These are phyloP conservation scores for Bagarius yarrelli DNA, from an alignment of 2,113 vertebrate genomes.

Conservation along the genomic window DNA sequence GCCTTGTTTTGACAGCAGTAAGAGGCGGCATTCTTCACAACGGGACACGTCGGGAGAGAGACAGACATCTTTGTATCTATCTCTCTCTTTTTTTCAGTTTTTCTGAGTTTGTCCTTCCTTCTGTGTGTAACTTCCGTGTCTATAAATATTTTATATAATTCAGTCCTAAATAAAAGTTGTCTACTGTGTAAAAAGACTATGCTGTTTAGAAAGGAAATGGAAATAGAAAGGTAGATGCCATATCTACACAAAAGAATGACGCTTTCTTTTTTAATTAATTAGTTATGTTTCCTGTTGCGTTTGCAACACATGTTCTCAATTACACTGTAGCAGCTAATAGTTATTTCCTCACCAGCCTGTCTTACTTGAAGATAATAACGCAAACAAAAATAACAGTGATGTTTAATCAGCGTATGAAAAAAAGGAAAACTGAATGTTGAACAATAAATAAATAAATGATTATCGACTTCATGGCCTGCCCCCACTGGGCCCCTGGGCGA, in stretches of 20 bases:
- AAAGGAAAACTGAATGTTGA: background rate
- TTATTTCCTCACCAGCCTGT: background rate
- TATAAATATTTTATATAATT: constrained; percentile 26
- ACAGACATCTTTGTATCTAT: background rate
- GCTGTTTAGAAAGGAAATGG: too few species aligned
- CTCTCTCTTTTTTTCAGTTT: background rate
- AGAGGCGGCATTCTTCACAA: constrained; percentile 21
- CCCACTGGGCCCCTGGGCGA: too few species aligned
- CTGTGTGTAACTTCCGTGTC: constrained; percentile 19
- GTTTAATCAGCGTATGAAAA: background rate
- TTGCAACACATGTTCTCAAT: background rate
- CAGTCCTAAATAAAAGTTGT: background rate
- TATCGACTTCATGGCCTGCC: too few species aligned
- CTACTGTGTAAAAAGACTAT: background rate
- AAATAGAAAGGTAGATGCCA: background rate
- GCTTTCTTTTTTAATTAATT: background rate
- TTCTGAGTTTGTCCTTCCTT: background rate
- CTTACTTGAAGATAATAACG: background rate
- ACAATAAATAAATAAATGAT: background rate
- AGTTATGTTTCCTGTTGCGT: background rate
- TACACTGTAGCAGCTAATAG: background rate
- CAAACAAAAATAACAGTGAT: too few species aligned
- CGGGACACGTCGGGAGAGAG: constrained; percentile 23
- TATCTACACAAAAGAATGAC: background rate
- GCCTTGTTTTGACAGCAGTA: constrained; percentile 47